Conservation (phyloP, 2,888 invertebrate genomes). For the Anthophora plumipes region DNA sequence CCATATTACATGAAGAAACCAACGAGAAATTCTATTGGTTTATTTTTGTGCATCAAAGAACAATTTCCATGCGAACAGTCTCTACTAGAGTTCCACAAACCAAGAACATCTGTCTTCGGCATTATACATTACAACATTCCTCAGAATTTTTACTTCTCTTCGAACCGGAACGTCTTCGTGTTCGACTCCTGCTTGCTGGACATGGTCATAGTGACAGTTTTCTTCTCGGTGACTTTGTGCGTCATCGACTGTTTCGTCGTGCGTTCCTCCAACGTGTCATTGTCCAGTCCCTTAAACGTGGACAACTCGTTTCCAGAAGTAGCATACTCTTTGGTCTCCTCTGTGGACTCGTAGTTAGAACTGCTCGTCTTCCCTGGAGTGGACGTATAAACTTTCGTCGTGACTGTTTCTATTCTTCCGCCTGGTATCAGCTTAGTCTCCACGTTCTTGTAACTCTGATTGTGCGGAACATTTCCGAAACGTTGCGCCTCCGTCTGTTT, state of each 20-base stretch:
- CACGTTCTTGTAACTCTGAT: slow-evolving; percentile 73
- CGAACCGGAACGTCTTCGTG: slow-evolving; percentile 84
- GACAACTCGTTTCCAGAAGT: slow-evolving; percentile 85
- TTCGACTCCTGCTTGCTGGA: slow-evolving; percentile 87
- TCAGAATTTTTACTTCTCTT: slow-evolving; percentile 73
- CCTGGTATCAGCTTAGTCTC: slow-evolving; percentile 87
- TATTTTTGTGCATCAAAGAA: too few species aligned
- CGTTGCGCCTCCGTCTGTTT: slow-evolving; percentile 57
- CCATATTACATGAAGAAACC: too few species aligned
- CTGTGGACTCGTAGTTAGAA: slow-evolving; percentile 86
- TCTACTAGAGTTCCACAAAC: neutral
- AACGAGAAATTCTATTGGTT: too few species aligned
- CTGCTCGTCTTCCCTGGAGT: slow-evolving; percentile 86
- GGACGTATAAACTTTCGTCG: slow-evolving; percentile 87
- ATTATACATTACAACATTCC: neutral
- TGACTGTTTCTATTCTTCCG: slow-evolving; percentile 86
- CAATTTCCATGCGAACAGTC: too few species aligned
- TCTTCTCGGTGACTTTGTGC: slow-evolving; percentile 89
- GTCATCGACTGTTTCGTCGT: slow-evolving; percentile 89
- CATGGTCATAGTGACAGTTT: slow-evolving; percentile 88
- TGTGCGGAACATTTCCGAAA: slow-evolving; percentile 65
- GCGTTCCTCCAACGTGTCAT: slow-evolving; percentile 88
- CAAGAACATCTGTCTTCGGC: slow-evolving; percentile 10
- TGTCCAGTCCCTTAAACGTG: slow-evolving; percentile 78
- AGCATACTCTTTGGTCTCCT: slow-evolving; percentile 85